Conservation (phyloP, 2,888 invertebrate species). For the Nephrotoma guestfalica region DNA sequence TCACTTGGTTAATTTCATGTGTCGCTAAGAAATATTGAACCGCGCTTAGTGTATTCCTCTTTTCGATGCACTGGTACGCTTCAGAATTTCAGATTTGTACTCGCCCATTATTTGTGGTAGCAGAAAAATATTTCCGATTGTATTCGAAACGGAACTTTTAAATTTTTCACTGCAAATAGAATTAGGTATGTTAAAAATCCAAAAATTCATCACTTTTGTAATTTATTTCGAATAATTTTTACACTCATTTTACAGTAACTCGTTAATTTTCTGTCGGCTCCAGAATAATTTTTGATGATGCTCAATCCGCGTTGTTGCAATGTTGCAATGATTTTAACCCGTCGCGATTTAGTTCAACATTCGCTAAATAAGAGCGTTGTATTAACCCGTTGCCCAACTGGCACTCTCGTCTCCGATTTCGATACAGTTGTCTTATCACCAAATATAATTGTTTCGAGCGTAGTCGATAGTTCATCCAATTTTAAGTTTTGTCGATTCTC, state of each 20-base stretch:
- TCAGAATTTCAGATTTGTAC: constrained; percentile 27
- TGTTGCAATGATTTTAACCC: constrained; percentile 11
- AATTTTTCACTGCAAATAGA: constrained; percentile 20
- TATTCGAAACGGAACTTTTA: constrained; percentile 23
- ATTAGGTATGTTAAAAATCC: neutral
- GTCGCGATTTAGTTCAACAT: too few relatives aligned
- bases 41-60: constrained; percentile 34
- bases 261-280: constrained; percentile 22
- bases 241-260: constrained; percentile 31
- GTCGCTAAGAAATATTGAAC: constrained; percentile 42
- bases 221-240: constrained; percentile 13
- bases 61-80: constrained; percentile 35
- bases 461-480: too few relatives aligned
- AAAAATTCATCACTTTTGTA: neutral
- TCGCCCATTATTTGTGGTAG: constrained; percentile 24
- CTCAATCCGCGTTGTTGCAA: neutral
- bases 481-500: too few relatives aligned
- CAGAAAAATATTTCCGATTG: constrained; percentile 21
- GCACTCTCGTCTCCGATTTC: too few relatives aligned
- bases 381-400: too few relatives aligned
- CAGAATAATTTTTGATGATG: constrained; percentile 15
- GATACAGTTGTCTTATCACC: too few relatives aligned
- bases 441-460: too few relatives aligned
- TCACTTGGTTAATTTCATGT: constrained; percentile 37
- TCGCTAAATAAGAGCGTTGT: too few relatives aligned